Evolutionary conservation across 2,797 vertebrate genomes (phyloP), one percentile per base, ranked within the genome.

Genomic region (Tympanoctomys barrerae): DNA sequence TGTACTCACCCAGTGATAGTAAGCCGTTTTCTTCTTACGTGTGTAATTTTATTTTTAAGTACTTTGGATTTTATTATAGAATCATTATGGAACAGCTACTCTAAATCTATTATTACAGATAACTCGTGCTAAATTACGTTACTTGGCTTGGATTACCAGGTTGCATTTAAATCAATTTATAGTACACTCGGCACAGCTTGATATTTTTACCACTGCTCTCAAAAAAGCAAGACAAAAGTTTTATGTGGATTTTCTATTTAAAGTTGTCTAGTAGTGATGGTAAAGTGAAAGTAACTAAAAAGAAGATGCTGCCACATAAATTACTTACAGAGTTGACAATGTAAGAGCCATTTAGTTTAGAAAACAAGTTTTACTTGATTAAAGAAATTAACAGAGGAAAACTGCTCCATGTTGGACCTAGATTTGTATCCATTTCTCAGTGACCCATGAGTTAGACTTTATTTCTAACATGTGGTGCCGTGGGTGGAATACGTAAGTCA

Each of bases 331-430:
- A 46, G 46, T 78, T 73, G 14, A 33, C 39, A 78, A 2, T 94
- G 42, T 80, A 80, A 59, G 80, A 87, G 13, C 49, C 66, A 49
- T 39, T 89, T 89, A 26, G 21, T 81, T 90, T n/a, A 52, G 42
- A 85, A 31, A 62, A 64, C 66, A 16, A 33, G 64, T 92, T 84
- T 90, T 18, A 81, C 46, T 84, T 90, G 81, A 68, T 66, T 84
- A 89, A 73, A 57, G 18, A 87, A 85, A 87, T 85, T 96, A 90
- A 52, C 36, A 49, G 31, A 80, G 54, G 19, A 85, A 88, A 96
- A 78, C 3, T 85, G 2, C 52, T 79, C 2, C 31, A 42, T 26
- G 49, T 49, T 66, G 5, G 16, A 84, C 64, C 28, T 49, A 11
- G 18, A 66, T 8, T 64, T 77, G 31, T 10, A 39, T 22, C 70